Percentiles rank a stretch among this genome's conserved stretches.
These are phyloP conservation scores for Limnephilus auricula DNA, from an alignment of 2,888 invertebrate species.

Conservation along the genomic window DNA sequence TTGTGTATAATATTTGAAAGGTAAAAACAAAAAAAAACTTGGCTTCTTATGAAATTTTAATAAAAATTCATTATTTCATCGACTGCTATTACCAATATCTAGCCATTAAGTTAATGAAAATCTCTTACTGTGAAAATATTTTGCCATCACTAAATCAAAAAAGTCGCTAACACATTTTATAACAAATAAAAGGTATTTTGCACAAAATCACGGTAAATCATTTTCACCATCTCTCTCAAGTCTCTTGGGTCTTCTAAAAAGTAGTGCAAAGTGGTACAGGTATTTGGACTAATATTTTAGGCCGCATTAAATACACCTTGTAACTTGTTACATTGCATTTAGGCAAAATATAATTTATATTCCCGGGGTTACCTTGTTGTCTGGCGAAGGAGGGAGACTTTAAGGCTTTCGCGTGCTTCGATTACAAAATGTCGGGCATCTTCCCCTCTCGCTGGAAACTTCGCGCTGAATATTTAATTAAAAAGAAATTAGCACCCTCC, in stretches of 20 bases:
- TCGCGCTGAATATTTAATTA: slow-evolving; percentile 59
- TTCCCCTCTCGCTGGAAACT: slow-evolving; percentile 35
- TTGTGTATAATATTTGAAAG: background rate
- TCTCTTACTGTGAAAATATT: background rate
- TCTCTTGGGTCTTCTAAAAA: background rate
- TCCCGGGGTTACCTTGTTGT: slow-evolving; percentile 47
- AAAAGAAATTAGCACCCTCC: slow-evolving; percentile 55
- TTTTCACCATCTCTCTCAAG: background rate
- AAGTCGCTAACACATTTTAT: background rate
- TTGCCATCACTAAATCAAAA: background rate
- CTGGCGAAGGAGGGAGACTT: slow-evolving; percentile 44
- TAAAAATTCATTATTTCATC: too few relatives aligned
- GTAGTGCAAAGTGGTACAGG: background rate
- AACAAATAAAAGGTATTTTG: background rate
- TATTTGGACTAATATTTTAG: background rate
- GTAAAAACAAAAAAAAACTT: too few relatives aligned
- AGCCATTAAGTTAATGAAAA: background rate
- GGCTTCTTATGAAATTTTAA: too few relatives aligned
- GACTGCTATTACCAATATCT: too few relatives aligned
- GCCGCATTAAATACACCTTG: background rate
- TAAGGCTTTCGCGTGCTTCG: slow-evolving; percentile 55
- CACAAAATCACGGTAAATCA: background rate
- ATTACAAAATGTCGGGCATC: slow-evolving; percentile 55
- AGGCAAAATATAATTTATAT: slow-evolving; percentile 57
- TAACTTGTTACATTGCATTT: slow-evolving; percentile 40